These are phyloP conservation scores for Caenorhabditis plicata DNA, from an alignment of 2,888 invertebrate genomes.

Conservation along the genomic window DNA sequence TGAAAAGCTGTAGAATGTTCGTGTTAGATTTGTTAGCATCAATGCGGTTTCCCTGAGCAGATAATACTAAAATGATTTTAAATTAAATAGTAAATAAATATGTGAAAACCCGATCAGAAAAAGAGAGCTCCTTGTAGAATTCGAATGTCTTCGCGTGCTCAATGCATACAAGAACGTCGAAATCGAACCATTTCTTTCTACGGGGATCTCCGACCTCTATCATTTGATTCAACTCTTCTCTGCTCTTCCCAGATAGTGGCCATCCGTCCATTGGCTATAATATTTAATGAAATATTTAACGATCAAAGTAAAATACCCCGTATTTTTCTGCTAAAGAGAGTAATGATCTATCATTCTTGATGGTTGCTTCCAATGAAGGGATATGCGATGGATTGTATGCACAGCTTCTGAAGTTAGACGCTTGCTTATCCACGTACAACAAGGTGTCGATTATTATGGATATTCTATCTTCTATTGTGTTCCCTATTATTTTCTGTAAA, in stretches of 20 bases:
- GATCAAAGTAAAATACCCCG: background rate
- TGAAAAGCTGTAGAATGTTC: background rate
- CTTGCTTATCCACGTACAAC: background rate
- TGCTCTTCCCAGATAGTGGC: background rate
- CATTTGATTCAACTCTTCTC: background rate
- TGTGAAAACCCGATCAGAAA: background rate
- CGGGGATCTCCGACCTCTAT: background rate
- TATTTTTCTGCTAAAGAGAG: background rate
- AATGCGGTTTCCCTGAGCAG: background rate
- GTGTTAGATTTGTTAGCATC: background rate
- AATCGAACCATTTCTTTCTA: background rate
- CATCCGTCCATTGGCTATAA: slow-evolving; percentile 1
- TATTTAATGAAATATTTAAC: background rate
- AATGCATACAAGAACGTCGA: background rate
- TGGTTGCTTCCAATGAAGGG: background rate
- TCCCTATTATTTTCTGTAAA: no score
- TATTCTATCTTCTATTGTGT: background rate
- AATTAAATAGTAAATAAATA: background rate
- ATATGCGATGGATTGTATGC: background rate
- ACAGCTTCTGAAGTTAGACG: background rate
- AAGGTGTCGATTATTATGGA: background rate
- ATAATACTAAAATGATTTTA: background rate
- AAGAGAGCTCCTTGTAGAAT: background rate
- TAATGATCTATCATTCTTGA: background rate
- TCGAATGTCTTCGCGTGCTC: background rate